phyloP scores from a whole-genome alignment of 2,888 invertebrate species.

The Leptinotarsa haldemani region DNA sequence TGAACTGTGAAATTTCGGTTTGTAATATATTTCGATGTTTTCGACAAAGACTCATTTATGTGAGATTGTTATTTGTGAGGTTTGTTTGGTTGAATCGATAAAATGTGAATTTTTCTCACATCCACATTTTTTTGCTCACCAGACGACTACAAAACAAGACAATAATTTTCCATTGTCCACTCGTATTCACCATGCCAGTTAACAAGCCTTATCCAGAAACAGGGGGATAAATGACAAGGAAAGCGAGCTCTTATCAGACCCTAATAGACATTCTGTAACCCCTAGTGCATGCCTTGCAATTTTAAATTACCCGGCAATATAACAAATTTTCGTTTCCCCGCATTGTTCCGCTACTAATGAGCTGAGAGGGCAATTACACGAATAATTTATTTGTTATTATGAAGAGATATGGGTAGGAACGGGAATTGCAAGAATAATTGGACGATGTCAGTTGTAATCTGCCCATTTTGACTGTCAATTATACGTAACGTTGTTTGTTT shows the following conservation, averaged over 20 bases:
- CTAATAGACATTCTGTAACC: slow-evolving; percentile 46
- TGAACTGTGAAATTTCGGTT: too few species aligned
- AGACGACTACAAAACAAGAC: not conserved
- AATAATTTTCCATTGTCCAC: slow-evolving; percentile 33
- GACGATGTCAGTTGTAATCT: slow-evolving; percentile 20
- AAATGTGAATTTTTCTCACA: too few species aligned
- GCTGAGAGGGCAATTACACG: slow-evolving; percentile 41
- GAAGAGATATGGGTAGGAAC: slow-evolving; percentile 25
- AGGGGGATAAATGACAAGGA: slow-evolving; percentile 43
- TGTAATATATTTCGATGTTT: too few species aligned
- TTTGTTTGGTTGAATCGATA: too few species aligned
- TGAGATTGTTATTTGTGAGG: too few species aligned
- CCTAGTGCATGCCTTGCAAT: slow-evolving; percentile 43
- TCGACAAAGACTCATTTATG: too few species aligned
- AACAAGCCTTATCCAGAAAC: slow-evolving; percentile 43
- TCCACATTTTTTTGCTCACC: too few species aligned
- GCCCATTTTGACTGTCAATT: slow-evolving; percentile 22
- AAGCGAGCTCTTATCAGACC: slow-evolving; percentile 46
- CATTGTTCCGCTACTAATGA: slow-evolving; percentile 43
- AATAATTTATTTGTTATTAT: slow-evolving; percentile 38
- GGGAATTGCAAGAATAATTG: slow-evolving; percentile 27
- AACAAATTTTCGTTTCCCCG: slow-evolving; percentile 41
- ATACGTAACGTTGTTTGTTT: not conserved
- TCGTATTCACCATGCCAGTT: slow-evolving; percentile 43
- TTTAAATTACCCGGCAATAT: slow-evolving; percentile 43